Percentiles rank a stretch among this genome's conserved stretches.
These are phyloP conservation scores for Operophtera brumata DNA, from an alignment of 2,888 invertebrate genomes.

Conservation along the genomic window DNA sequence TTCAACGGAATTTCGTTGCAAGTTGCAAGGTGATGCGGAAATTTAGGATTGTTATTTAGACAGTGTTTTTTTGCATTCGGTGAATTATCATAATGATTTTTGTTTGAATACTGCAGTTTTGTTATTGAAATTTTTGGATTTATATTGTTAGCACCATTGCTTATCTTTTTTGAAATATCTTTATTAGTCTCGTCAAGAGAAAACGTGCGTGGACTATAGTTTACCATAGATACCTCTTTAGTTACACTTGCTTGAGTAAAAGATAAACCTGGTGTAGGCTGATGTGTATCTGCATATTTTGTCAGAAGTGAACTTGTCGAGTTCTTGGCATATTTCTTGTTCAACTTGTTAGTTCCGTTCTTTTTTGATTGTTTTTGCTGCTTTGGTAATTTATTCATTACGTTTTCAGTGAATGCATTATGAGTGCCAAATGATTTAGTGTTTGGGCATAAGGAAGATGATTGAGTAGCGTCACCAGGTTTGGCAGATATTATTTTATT, in stretches of 20 bases:
- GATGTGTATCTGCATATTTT: neutral
- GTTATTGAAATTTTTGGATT: neutral
- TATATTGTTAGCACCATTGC: neutral
- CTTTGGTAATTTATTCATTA: neutral
- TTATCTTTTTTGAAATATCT: neutral
- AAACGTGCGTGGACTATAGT: neutral
- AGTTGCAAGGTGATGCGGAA: neutral
- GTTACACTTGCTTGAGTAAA: neutral
- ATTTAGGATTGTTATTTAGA: neutral
- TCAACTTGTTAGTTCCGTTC: neutral
- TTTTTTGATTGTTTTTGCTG: neutral
- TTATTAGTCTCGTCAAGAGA: neutral
- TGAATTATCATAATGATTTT: neutral
- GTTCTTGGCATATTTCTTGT: neutral
- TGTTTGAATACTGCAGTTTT: neutral
- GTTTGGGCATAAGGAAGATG: neutral
- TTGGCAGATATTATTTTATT: neutral
- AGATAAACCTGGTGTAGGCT: neutral
- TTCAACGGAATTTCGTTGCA: neutral
- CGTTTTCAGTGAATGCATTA: conserved; percentile 11
- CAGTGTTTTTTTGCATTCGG: neutral
- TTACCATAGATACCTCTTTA: neutral
- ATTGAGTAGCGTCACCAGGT: neutral
- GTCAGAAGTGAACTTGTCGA: neutral
- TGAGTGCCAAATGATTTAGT: neutral